Evolutionary conservation across 2,113 vertebrate genomes (phyloP).

Genomic region (Etia nguti): DNA sequence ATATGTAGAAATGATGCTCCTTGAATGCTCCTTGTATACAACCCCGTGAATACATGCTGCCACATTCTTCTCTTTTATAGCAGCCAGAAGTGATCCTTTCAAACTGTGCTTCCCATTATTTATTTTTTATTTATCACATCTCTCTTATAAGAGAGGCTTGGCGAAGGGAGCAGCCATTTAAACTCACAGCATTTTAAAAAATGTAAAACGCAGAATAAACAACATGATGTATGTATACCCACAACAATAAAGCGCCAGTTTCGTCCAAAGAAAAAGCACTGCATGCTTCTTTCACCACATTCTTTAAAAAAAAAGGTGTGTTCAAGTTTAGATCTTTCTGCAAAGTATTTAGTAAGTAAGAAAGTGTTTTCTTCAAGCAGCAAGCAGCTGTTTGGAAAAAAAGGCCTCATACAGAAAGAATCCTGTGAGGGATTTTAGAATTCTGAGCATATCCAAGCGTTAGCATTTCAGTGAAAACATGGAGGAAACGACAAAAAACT

Average conservation of each 20-base stretch:
- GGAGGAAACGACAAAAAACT: neutral
- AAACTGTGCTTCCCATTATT: neutral
- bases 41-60: neutral
- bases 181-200: neutral
- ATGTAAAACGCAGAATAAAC: neutral
- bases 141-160: neutral
- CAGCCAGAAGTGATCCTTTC: neutral
- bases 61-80: neutral
- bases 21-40: neutral
- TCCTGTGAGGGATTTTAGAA: neutral
- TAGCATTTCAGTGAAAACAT: fast-evolving
- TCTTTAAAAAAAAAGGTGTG: neutral
- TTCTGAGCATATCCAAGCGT: neutral
- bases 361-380: neutral
- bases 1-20: neutral
- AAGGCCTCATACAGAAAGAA: neutral
- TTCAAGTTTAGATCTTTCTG: neutral
- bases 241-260: neutral
- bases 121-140: neutral
- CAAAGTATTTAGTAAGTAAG: neutral
- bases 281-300: neutral
- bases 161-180: neutral
- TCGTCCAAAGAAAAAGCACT: neutral
- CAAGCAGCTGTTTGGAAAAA: neutral
- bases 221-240: neutral